Evolutionary conservation across 2,113 vertebrate genomes (phyloP).

Genomic region (Thinocorus orbignyianus): DNA sequence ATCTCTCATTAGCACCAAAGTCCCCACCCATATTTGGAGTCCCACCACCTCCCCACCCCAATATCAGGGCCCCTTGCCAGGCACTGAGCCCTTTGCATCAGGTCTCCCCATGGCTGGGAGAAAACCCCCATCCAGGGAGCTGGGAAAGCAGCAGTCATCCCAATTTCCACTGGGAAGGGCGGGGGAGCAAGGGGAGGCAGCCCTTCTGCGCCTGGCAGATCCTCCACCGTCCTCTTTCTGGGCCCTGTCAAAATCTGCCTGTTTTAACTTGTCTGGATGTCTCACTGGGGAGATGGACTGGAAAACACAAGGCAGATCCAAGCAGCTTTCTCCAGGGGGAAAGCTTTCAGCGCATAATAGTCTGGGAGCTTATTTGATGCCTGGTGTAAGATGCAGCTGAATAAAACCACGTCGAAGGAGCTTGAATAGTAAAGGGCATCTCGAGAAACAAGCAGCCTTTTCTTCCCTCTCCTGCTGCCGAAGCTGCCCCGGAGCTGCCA

Average conservation of each 20-base stretch:
- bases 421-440: conserved; percentile 50
- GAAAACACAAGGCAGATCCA: conserved; percentile 62
- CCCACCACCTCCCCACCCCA: neutral
- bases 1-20: conserved; percentile 1
- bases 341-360: conserved; percentile 52
- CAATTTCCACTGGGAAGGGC: neutral
- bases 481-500: conserved; percentile 39
- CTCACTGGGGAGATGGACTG: conserved; percentile 55
- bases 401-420: conserved; percentile 46
- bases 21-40: conserved; percentile 1
- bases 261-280: conserved; percentile 56
- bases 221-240: neutral
- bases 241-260: conserved; percentile 22
- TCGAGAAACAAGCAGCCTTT: conserved; percentile 56
- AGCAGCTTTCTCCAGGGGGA: conserved; percentile 45
- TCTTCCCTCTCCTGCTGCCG: neutral
- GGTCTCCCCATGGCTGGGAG: too few species aligned
- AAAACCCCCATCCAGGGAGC: neutral
- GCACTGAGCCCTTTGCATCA: fast-evolving
- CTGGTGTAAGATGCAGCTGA: conserved; percentile 52
- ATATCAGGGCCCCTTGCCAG: too few species aligned
- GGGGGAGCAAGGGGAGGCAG: neutral
- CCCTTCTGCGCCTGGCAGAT: neutral
- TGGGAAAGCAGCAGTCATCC: neutral
- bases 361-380: conserved; percentile 33